Evolutionary conservation across 2,797 vertebrate species (phyloP), one percentile per base, ranked within the genome.

Genomic region (Gadopsis bispinosus): DNA sequence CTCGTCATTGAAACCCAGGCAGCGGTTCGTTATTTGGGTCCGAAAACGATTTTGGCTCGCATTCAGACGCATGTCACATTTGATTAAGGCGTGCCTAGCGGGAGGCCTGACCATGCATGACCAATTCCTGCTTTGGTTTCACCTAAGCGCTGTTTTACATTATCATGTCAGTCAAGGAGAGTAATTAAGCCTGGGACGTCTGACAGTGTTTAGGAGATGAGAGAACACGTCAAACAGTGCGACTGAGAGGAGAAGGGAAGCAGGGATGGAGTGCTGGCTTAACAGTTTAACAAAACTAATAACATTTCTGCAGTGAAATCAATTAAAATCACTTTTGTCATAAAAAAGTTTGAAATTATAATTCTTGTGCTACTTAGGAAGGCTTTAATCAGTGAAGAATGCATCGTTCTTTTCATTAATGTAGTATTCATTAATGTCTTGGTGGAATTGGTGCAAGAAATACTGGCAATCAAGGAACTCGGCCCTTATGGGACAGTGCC

Each of bases 91-190:
- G 86, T 79, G 80, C 84, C 77, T 63, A n/a, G 79, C 17, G 45
- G 87, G 89, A 89, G 79, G 81, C 58, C 87, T 80, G 87, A 87
- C 89, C 91, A 87, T 88, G 92, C 89, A 81, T 87, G 89, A 90
- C 90, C 91, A 88, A 92, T 88, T 86, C 90, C 83, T 89, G 88
- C 92, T 91, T 90, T 89, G 87, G 85, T 90, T 93, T 89, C 90
- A 92, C 91, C 91, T 91, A 77, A 86, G 87, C 65, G 26, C 91
- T 91, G 88, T 92, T 93, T 92, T 92, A 90, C 91, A 92, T 93
- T 91, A 93, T 93, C 88, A 89, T 84, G 92, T 91, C 93, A 91
- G 83, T 91, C 90, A 88, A 77, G 73, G 66, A 71, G 88, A 85
- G 80, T 92, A 91, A 94, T 93, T 91, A 92, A 84, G 83, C 45